phyloP scores from a whole-genome alignment of 2,888 invertebrate species.

The Gortyna flavago region DNA sequence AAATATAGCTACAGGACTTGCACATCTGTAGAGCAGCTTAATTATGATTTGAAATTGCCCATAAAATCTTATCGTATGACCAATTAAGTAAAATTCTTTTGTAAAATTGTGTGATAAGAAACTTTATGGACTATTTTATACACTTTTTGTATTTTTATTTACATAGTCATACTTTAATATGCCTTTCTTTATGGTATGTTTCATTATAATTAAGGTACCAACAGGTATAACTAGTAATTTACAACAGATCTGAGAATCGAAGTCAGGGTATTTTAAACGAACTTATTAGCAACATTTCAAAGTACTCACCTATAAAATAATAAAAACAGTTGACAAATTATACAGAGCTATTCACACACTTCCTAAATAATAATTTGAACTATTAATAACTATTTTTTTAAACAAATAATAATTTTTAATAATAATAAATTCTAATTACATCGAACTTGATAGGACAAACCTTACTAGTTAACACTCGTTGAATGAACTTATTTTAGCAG shows the following conservation, averaged over 20 bases:
- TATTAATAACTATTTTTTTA: background rate
- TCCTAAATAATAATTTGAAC: background rate
- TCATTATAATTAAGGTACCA: constrained; percentile 1
- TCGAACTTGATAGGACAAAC: background rate
- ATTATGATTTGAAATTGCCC: constrained; percentile 57
- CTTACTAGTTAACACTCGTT: background rate
- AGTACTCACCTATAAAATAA: constrained; percentile 24
- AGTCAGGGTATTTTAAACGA: background rate
- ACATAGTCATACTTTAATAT: constrained; percentile 2
- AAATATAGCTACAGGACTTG: background rate
- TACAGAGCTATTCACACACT: background rate
- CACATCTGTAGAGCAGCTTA: constrained; percentile 32
- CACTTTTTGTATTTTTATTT: constrained; percentile 6
- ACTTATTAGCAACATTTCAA: background rate
- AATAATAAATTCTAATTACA: background rate
- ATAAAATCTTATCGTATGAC: constrained; percentile 63
- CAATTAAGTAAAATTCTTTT: constrained; percentile 63
- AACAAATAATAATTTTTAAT: background rate
- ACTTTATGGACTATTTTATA: constrained; percentile 37
- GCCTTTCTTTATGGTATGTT: background rate
- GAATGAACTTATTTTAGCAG: constrained; percentile 31
- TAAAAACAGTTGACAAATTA: background rate
- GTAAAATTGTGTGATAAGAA: constrained; percentile 57
- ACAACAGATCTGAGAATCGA: background rate
- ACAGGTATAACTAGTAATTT: background rate